Conservation (phyloP, 2,113 vertebrate species). For the Hypanus sabinus region DNA sequence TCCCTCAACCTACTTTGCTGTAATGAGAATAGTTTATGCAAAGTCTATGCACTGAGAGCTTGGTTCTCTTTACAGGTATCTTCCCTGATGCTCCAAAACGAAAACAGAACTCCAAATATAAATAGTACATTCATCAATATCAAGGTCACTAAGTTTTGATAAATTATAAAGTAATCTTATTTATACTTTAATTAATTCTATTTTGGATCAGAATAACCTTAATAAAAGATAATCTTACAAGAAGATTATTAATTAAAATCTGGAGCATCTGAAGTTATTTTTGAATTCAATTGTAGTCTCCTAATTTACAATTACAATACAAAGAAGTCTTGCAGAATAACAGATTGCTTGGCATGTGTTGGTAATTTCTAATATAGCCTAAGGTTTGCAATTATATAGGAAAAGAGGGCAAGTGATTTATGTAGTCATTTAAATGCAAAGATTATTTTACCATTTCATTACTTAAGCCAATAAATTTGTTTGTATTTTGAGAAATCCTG, state of each 20-base stretch:
- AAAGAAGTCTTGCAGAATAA: not conserved
- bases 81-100: not conserved
- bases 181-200: not conserved
- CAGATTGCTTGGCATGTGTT: not conserved
- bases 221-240: not conserved
- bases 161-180: not conserved
- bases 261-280: not conserved
- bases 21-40: not conserved
- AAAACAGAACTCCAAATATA: not conserved
- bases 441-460: not conserved
- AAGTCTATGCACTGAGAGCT: not conserved
- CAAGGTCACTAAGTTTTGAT: too few relatives aligned
- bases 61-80: not conserved
- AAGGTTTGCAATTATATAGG: not conserved
- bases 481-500: not conserved
- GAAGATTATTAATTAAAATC: not conserved
- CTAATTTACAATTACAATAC: not conserved
- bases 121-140: not conserved
- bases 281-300: not conserved
- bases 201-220: not conserved
- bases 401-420: slow-evolving; percentile 33
- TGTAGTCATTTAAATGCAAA: not conserved
- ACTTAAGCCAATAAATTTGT: not conserved
- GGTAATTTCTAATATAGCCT: not conserved
- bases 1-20: not conserved